A percentile compares a stretch with the other conserved stretches of the same genome.
These are phyloP conservation scores for Madoqua kirkii DNA, from an alignment of 2,113 vertebrate genomes.

Conservation along the genomic window DNA sequence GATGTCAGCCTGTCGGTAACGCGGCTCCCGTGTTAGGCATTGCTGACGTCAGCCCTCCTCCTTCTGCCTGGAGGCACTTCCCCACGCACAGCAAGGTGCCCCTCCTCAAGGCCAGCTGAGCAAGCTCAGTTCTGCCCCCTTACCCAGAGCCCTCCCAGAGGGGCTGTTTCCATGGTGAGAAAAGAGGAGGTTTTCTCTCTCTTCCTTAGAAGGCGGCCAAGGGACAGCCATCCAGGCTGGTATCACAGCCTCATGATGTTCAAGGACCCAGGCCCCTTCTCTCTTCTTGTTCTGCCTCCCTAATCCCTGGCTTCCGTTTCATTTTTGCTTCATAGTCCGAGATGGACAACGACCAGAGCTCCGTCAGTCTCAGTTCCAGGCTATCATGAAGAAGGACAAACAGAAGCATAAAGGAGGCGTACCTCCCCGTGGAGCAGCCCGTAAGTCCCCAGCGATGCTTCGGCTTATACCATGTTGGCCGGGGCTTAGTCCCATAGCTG, in stretches of 20 bases:
- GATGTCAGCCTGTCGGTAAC: not conserved
- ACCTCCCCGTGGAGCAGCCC: not conserved
- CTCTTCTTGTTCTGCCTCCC: not conserved
- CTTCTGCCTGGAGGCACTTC: not conserved
- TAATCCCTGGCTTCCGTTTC: not conserved
- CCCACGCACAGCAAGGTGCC: accelerated
- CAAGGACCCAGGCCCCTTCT: not conserved
- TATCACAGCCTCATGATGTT: too few relatives aligned
- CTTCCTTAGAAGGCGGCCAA: not conserved
- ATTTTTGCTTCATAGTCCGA: not conserved
- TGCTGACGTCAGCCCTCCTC: not conserved
- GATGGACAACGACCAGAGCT: not conserved
- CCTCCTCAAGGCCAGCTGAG: not conserved
- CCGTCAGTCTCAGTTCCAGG: not conserved
- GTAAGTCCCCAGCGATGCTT: not conserved
- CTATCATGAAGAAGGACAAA: not conserved
- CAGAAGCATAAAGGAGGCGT: accelerated
- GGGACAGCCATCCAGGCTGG: not conserved
- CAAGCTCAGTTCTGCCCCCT: accelerated
- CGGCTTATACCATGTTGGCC: accelerated
- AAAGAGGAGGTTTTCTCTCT: not conserved
- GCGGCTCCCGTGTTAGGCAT: too few relatives aligned
- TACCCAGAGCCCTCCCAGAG: not conserved
- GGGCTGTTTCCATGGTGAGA: not conserved
- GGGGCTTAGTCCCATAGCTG: not conserved